Percentiles rank a stretch among this genome's conserved stretches.
phyloP scores from a whole-genome alignment of 2,797 vertebrate species.

The Sebastes paucispinis region DNA sequence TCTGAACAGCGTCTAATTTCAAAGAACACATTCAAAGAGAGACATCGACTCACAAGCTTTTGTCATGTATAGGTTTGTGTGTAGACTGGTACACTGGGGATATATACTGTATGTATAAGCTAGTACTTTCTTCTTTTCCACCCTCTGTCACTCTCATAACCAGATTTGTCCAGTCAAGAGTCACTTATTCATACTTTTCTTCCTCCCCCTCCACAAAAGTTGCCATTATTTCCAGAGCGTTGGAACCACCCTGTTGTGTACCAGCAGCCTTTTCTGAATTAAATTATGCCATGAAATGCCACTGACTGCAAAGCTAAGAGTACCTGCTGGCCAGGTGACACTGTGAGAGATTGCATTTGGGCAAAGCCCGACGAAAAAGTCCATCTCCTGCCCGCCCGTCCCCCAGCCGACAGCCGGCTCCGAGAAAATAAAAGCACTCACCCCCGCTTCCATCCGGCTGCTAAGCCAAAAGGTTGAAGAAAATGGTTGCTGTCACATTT shows the following conservation, averaged over 20 bases:
- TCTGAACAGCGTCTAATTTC: neutral
- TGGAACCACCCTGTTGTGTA: constrained; percentile 36
- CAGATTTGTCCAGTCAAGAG: constrained; percentile 19
- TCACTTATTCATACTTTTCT: neutral
- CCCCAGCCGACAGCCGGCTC: constrained; percentile 5
- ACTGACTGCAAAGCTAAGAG: constrained; percentile 51
- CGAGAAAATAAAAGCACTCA: constrained; percentile 46
- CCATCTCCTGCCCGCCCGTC: constrained; percentile 38
- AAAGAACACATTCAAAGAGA: neutral
- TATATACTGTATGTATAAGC: neutral
- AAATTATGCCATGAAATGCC: constrained; percentile 71
- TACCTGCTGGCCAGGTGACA: constrained; percentile 58
- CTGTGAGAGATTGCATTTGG: constrained; percentile 59
- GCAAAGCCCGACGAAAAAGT: constrained; percentile 45
- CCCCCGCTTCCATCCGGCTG: constrained; percentile 24
- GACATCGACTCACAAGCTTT: neutral
- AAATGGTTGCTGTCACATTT: constrained; percentile 31
- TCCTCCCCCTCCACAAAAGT: neutral
- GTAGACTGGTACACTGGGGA: neutral
- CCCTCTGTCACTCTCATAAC: constrained; percentile 22
- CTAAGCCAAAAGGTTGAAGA: constrained; percentile 46
- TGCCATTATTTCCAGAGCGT: constrained; percentile 17
- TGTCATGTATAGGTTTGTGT: neutral
- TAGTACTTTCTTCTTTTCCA: constrained; percentile 20
- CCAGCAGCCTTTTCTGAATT: constrained; percentile 56